Base-by-base conservation (phyloP, 1,140 invertebrate genomes). In the Lethocerus indicus region DNA sequence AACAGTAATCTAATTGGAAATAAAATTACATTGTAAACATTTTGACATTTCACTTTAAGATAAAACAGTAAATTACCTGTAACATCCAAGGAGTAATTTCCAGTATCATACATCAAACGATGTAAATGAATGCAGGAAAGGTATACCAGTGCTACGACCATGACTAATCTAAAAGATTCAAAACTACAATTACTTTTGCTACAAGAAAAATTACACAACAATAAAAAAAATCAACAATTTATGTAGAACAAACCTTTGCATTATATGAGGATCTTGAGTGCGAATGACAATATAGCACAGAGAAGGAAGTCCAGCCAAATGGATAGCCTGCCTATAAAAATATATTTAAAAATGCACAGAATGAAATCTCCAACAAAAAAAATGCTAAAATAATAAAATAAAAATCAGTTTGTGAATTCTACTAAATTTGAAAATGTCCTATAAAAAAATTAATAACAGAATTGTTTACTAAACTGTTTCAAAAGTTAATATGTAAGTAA, bases 81-180 rank as follows among this genome's bases (percentile, higher is more conserved):
- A 54, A 96, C 84, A 65, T 96, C 91, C 48, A 95, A 65, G n/a
- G 78, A 79, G 62, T 87, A 91, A 36, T 82, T 81, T 48, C 80
- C 85, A 59, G 90, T 87, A 62, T 90, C 81, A 60, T 89, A 90
- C 24, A 88, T 73, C 67, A 88, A 81, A 42, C 89, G 70, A 67
- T 88, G 81, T 50, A 91, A 67, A 65, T 96, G 91, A 39, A 90
- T 72, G 53, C 76, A 75, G 3, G 87, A 84, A 44, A 94, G 68
- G 66, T 93, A 95, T 36, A 76, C 58, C 67, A 95, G 74, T 12
- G 87, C 76, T 29, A 81, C 72, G 21, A 74, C 66, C 51, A 90
- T 67, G 29, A 87, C 79, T 45, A 76, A 66, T 64, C 85, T 87
- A 61, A 52, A 72, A 74, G 43, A 54, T 58, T 51, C 40, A 56